phyloP scores from a whole-genome alignment of 2,888 invertebrate species.

The Ophion costatus region DNA sequence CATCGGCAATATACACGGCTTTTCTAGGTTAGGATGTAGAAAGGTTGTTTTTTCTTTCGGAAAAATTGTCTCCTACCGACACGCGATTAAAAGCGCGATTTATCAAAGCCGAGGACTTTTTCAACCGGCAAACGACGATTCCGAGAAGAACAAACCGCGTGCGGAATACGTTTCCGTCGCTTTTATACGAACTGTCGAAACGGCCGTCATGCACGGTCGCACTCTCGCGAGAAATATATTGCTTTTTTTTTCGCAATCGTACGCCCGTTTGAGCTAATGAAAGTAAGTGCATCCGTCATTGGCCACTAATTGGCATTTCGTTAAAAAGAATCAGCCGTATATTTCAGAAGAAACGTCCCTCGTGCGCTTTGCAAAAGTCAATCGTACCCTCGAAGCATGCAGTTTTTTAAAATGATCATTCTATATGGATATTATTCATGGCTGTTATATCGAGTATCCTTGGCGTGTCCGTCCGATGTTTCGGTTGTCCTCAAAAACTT shows the following conservation, averaged over 20 bases:
- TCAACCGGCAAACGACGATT: background rate
- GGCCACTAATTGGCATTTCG: background rate
- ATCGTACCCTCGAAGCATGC: too few species aligned
- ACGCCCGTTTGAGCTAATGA: slow-evolving; percentile 23
- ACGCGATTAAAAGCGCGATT: background rate
- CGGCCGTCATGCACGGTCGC: background rate
- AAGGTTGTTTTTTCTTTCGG: background rate
- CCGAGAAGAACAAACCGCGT: too few species aligned
- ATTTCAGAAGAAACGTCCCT: background rate
- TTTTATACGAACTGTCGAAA: slow-evolving; percentile 19
- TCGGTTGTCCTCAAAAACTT: too few species aligned
- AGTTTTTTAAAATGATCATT: too few species aligned
- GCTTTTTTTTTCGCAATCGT: slow-evolving; percentile 16
- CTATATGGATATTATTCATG: too few species aligned
- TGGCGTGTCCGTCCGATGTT: too few species aligned
- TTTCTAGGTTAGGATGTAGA: slow-evolving; percentile 67
- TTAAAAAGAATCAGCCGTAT: background rate
- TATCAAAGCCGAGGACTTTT: background rate
- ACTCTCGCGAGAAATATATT: slow-evolving; percentile 31
- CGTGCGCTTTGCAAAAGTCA: too few species aligned
- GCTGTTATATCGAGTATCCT: too few species aligned
- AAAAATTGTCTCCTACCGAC: background rate
- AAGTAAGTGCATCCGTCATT: slow-evolving; percentile 10
- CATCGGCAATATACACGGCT: slow-evolving; percentile 45
- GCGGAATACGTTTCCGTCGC: background rate